Base-by-base conservation (phyloP, 2,113 vertebrate genomes). In the Hippocampus comes region DNA sequence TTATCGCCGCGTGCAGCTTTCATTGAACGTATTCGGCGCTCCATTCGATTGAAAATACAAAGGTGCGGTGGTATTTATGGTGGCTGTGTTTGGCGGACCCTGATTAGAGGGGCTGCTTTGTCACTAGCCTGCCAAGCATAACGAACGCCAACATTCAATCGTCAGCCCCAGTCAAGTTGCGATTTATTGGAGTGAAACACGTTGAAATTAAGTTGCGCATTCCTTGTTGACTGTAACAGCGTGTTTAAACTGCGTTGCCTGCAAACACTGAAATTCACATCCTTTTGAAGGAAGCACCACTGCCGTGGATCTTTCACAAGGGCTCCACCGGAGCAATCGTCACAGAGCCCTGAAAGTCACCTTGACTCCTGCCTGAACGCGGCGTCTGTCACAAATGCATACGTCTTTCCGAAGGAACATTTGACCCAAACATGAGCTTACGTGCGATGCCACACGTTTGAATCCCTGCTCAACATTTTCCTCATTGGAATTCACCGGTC, bases 201-300 rank as follows among this genome's bases (percentile, higher is more conserved):
- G 25, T 30, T 68, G 30, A 46, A 63, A 34, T 64, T 4, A 48
- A 56, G 63, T 21, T 41, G 42, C n/a, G 23, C 25, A 5, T 4
- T 20, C 43, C 46, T 27, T 71, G 9, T 81, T 86, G 55, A 71
- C 25, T 30, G 38, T 79, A 63, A 8, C 72, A 55, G 68, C 43
- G 9, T 82, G 78, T 86, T 78, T 80, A n/a, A 34, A 78, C 68
- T 80, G 67, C 82, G 78, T 20, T 25, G 53, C 67, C 17, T 9
- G 27, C 27, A 61, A 30, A 61, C 15, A 30, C 34, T 63, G 14
- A 18, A 55, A 51, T 70, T 43, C 18, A 71, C 12, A 46, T 17
- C 20, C 53, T 18, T 63, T 42, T 64, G 1, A 65, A 65, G 48
- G 68, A 75, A 72, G 77, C 53, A 72, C 61, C 15, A 80, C 76